Evolutionary conservation across 2,113 vertebrate species (phyloP).

Genomic region (Lipotes vexillifer): DNA sequence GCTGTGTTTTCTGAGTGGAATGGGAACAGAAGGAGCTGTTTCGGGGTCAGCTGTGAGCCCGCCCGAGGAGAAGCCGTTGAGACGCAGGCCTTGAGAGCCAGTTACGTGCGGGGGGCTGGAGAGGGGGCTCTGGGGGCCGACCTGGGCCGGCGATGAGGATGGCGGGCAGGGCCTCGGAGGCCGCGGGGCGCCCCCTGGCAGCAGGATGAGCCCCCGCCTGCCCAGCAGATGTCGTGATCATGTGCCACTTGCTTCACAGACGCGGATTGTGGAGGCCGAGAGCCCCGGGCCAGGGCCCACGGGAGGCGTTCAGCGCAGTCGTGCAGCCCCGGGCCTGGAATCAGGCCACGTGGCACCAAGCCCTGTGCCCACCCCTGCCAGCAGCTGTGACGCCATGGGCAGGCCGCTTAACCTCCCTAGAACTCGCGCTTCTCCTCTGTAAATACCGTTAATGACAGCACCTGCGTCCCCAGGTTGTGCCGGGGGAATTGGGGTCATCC

Average conservation of each 20-base stretch:
- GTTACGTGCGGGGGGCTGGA: background rate
- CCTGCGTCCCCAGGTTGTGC: background rate
- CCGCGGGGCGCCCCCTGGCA: background rate
- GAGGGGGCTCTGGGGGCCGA: background rate
- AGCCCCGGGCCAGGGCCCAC: fast-evolving
- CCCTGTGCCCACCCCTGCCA: background rate
- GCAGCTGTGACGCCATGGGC: background rate
- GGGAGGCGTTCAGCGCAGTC: background rate
- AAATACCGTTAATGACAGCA: background rate
- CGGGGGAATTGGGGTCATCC: background rate
- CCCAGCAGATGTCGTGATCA: background rate
- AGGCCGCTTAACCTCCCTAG: background rate
- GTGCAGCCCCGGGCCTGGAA: background rate
- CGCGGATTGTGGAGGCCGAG: background rate
- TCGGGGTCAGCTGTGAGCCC: background rate
- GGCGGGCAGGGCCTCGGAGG: background rate
- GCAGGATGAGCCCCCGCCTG: background rate
- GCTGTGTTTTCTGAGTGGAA: background rate
- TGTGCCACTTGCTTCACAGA: background rate
- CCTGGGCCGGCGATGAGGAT: background rate
- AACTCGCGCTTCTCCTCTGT: background rate
- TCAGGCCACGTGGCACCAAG: background rate
- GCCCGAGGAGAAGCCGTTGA: background rate
- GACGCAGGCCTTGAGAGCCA: background rate
- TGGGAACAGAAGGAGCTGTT: background rate